A percentile compares a stretch with the other conserved stretches of the same genome.
Evolutionary conservation across 2,113 vertebrate genomes (phyloP).

Genomic region (Pedetes capensis): DNA sequence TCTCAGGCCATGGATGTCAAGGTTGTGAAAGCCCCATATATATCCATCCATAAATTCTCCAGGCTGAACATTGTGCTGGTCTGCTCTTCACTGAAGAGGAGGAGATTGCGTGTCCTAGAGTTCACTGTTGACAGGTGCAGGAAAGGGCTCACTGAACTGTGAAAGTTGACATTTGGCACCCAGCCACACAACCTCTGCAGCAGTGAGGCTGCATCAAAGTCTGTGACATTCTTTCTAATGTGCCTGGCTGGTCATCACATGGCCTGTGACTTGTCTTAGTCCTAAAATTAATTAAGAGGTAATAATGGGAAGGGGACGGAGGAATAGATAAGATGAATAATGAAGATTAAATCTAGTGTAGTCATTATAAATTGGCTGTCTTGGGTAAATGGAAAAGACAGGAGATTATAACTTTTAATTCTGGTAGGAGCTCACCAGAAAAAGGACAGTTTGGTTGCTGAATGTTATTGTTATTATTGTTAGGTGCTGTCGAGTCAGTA

Average conservation of each 20-base stretch:
- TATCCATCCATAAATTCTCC: not conserved
- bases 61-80: not conserved
- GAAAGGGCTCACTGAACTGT: slow-evolving; percentile 74
- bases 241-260: slow-evolving; percentile 53
- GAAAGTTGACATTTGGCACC: slow-evolving; percentile 76
- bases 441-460: slow-evolving; percentile 63
- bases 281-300: slow-evolving; percentile 77
- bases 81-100: slow-evolving; percentile 52
- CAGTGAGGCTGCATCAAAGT: slow-evolving; percentile 39
- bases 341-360: slow-evolving; percentile 70
- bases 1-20: not conserved
- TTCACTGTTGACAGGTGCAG: slow-evolving; percentile 68
- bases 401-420: slow-evolving; percentile 33
- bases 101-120: slow-evolving; percentile 30
- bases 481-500: no score
- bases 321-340: slow-evolving; percentile 72
- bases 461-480: no score
- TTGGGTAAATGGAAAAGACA: slow-evolving; percentile 62
- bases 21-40: not conserved
- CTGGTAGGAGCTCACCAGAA: slow-evolving; percentile 62
- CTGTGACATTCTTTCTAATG: not conserved
- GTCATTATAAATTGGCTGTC: slow-evolving; percentile 71
- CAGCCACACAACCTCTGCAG: slow-evolving; percentile 53
- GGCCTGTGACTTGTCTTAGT: slow-evolving; percentile 70
- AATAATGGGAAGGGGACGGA: slow-evolving; percentile 34